These are phyloP conservation scores for Himalopsyche phryganea DNA, from an alignment of 1,140 invertebrate genomes.

Conservation along the genomic window DNA sequence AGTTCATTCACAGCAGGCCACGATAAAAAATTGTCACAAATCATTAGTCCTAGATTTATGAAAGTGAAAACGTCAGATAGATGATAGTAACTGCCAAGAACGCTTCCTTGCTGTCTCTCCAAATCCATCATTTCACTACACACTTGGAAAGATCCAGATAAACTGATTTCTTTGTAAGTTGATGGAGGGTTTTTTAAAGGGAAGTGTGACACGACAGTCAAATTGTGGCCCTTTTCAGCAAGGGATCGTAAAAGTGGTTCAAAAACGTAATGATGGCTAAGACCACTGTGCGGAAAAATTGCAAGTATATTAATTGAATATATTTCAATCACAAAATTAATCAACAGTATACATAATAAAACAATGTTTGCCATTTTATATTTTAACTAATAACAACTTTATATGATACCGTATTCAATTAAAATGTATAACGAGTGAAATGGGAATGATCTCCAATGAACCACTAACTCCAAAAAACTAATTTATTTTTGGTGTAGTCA, in stretches of 20 bases:
- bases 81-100: slow-evolving; percentile 1
- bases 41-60: slow-evolving; percentile 8
- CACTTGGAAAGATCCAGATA: slow-evolving; percentile 36
- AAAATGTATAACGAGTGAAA: no score
- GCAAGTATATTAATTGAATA: slow-evolving; percentile 56
- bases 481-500: no score
- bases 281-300: slow-evolving; percentile 60
- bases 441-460: no score
- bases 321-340: neutral
- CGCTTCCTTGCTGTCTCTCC: neutral
- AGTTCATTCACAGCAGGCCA: slow-evolving; percentile 51
- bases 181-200: slow-evolving; percentile 47
- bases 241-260: slow-evolving; percentile 62
- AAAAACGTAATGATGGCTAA: slow-evolving; percentile 68
- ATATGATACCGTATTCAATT: no score
- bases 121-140: slow-evolving; percentile 1
- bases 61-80: slow-evolving; percentile 1
- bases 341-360: no score
- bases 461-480: no score
- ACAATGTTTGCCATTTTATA: no score
- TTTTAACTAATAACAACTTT: no score
- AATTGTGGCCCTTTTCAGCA: slow-evolving; percentile 59
- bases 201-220: slow-evolving; percentile 67
- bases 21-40: slow-evolving; percentile 53
- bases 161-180: slow-evolving; percentile 57